Evolutionary conservation across 1,140 invertebrate species (phyloP).

Genomic region (Pissodes strobi): DNA sequence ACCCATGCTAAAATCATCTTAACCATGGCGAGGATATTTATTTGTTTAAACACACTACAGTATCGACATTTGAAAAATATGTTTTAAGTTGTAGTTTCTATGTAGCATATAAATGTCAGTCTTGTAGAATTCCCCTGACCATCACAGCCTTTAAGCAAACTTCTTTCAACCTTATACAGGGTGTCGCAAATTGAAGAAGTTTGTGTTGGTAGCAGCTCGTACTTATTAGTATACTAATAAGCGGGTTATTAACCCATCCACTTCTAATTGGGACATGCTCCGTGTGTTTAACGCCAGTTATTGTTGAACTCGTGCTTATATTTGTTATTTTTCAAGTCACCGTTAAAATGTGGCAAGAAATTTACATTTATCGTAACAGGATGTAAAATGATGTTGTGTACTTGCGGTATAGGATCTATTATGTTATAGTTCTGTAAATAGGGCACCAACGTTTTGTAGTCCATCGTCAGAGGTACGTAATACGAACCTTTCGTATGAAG

Average conservation of each 20-base stretch:
- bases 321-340: slow-evolving; percentile 28
- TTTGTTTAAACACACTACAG: too few species aligned
- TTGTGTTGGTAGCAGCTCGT: too few species aligned
- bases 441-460: slow-evolving; percentile 73
- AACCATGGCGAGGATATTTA: too few species aligned
- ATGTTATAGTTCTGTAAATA: slow-evolving; percentile 67
- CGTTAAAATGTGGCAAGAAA: slow-evolving; percentile 59
- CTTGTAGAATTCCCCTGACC: slow-evolving; percentile 45
- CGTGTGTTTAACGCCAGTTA: slow-evolving; percentile 39
- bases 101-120: slow-evolving; percentile 37
- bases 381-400: slow-evolving; percentile 74
- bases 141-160: slow-evolving; percentile 44
- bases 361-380: slow-evolving; percentile 91
- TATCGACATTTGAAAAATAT: slow-evolving; percentile 13
- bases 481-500: slow-evolving; percentile 85
- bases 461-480: slow-evolving; percentile 89
- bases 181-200: neutral
- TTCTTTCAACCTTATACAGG: slow-evolving; percentile 1
- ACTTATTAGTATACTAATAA: too few species aligned
- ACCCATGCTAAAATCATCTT: too few species aligned
- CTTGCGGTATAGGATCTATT: slow-evolving; percentile 60
- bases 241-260: too few species aligned
- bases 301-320: slow-evolving; percentile 40
- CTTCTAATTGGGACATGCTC: neutral
- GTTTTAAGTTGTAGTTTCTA: slow-evolving; percentile 1